Conservation (phyloP, 2,113 vertebrate genomes). For the Gasterosteus aculeatus region DNA sequence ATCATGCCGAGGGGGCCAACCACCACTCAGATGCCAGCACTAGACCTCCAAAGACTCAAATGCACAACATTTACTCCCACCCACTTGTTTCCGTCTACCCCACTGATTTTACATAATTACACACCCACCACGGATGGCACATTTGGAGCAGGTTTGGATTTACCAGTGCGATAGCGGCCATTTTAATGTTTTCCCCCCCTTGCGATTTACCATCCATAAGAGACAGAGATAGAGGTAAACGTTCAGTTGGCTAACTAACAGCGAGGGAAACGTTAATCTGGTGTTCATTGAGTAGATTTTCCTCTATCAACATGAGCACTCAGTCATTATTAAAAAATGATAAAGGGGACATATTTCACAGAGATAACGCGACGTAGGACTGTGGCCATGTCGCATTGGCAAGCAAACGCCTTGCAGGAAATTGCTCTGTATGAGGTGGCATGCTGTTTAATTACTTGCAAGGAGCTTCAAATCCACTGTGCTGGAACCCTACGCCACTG, state of each 20-base stretch:
- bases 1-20: constrained; percentile 44
- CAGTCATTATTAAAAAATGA: constrained; percentile 79
- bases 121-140: constrained; percentile 41
- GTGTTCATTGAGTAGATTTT: constrained; percentile 67
- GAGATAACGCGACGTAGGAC: constrained; percentile 70
- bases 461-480: constrained; percentile 70
- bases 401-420: constrained; percentile 72
- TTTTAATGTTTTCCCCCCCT: constrained; percentile 47
- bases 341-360: constrained; percentile 77
- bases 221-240: constrained; percentile 53
- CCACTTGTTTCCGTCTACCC: constrained; percentile 49
- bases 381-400: constrained; percentile 53
- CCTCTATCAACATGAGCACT: constrained; percentile 66
- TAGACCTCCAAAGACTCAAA: constrained; percentile 23
- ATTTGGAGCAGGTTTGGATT: constrained; percentile 44
- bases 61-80: constrained; percentile 39
- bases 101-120: constrained; percentile 63
- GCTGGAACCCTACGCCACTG: constrained; percentile 55
- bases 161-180: constrained; percentile 40
- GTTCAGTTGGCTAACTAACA: constrained; percentile 64
- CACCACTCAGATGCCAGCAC: constrained; percentile 55
- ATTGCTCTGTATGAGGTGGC: constrained; percentile 75
- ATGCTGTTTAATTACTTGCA: constrained; percentile 79
- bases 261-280: constrained; percentile 66
- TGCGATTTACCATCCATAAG: constrained; percentile 53